A percentile compares a stretch with the other conserved stretches of the same genome.
Conservation (phyloP, 2,888 invertebrate genomes). For the Cheilosia pagana region DNA sequence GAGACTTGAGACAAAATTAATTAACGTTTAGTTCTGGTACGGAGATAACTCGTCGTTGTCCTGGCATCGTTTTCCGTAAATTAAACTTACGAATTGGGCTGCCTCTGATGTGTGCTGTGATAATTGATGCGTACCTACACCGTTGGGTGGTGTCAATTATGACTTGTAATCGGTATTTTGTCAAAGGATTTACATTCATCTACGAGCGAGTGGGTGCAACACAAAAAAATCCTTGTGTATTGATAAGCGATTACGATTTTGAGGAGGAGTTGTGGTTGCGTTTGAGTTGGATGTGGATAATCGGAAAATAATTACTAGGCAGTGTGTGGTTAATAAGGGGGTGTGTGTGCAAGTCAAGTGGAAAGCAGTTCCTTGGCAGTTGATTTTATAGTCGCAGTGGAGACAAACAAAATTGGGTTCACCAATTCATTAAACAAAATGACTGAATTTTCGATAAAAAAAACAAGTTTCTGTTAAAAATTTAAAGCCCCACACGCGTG, state of each 20-base stretch:
- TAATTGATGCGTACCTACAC: conserved; percentile 44
- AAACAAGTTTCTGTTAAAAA: no score
- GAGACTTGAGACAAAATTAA: conserved; percentile 47
- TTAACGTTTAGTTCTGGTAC: conserved; percentile 46
- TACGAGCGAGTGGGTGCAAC: background rate
- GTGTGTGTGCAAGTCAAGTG: no score
- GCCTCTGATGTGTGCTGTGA: conserved; percentile 18
- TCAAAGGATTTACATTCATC: conserved; percentile 39
- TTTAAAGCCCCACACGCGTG: no score
- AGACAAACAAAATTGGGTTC: no score
- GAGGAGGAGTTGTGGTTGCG: conserved; percentile 12
- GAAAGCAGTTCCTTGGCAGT: no score
- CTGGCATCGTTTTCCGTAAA: conserved; percentile 50
- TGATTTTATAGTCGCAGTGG: no score
- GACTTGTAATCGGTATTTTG: conserved; percentile 47
- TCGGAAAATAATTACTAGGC: conserved; percentile 39
- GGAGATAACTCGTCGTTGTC: conserved; percentile 18
- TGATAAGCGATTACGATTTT: conserved; percentile 31
- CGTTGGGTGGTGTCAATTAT: conserved; percentile 32
- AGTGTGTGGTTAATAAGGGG: no score
- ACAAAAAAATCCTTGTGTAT: conserved; percentile 12
- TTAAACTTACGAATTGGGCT: conserved; percentile 45
- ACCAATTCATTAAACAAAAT: no score
- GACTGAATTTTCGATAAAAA: no score
- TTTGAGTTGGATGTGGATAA: conserved; percentile 28